Base-by-base conservation (phyloP, 2,113 vertebrate species). In the Eubucco bourcierii region DNA sequence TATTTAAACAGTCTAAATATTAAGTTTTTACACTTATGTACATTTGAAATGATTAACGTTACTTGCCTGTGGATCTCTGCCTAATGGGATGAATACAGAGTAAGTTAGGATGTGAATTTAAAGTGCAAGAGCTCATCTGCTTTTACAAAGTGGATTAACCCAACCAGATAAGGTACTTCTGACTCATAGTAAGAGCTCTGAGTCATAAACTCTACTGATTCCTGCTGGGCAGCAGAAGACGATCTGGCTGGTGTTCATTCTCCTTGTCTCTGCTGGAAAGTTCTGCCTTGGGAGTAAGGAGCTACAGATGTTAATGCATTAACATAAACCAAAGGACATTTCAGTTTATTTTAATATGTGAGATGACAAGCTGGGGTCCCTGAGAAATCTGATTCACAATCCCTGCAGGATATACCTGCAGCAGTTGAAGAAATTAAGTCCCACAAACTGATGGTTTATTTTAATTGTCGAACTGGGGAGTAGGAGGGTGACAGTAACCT, bases 221-320 rank as follows among this genome's bases (percentile, higher is more conserved):
- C 24, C 21, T 82, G 27, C 60, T 83, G 64, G 39, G 84, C 31
- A 90, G 53, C 28, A 66, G 60, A n/a, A 31, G 31, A n/a, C 6
- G 9, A 63, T 73, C n/a, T 6, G 2, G 7, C 12, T 4, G 4
- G 3, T 39, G 19, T 24, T 75, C 1, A 0, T 80, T 13, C 33
- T 80, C 14, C n/a, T 24, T 65, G 12, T 75, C 17, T 84, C 59
- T 50, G 20, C 53, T 84, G 50, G 19, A 25, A 31, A 76, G 16
- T 46, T 65, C 64, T 78, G 58, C 29, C 21, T 12, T 44, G 34
- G 39, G 9, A 58, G 7, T 3, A 7, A 8, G 25, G 9, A 72
- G 20, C n/a, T n/a, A 5, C 9, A 10, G 70, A 27, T 37, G n/a
- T 52, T 71, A 46, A 39, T 20, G 19, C 2, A 14, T 81, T 81